Evolutionary conservation across 2,113 vertebrate species (phyloP).

Genomic region (Mellivora capensis): DNA sequence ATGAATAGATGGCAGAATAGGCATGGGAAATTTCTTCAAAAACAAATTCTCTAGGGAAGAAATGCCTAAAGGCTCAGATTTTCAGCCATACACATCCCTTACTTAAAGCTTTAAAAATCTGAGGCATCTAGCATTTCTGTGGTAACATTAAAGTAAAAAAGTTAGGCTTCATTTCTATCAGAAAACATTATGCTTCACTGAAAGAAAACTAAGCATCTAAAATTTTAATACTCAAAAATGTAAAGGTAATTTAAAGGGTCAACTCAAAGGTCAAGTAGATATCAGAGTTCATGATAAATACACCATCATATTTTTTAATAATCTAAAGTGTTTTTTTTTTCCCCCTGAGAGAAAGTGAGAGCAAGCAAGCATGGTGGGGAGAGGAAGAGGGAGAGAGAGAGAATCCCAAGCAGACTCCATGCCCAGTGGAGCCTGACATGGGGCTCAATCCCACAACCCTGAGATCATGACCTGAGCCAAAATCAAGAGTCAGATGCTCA

Average conservation of each 20-base stretch:
- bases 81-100: not conserved
- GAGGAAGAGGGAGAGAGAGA: not conserved
- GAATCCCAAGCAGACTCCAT: not conserved
- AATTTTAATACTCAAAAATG: conserved; percentile 8
- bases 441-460: not conserved
- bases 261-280: not conserved
- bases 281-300: conserved; percentile 13
- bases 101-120: not conserved
- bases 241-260: not conserved
- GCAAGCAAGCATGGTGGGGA: not conserved
- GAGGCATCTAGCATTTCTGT: not conserved
- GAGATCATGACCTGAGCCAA: not conserved
- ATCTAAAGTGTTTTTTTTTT: not conserved
- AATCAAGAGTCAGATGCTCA: not conserved
- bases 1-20: not conserved
- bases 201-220: conserved; percentile 30
- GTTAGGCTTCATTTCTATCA: conserved; percentile 13
- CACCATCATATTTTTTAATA: conserved; percentile 22
- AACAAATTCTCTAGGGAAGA: not conserved
- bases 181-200: not conserved
- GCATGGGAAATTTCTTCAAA: conserved; percentile 33
- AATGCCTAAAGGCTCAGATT: not conserved
- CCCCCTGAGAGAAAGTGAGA: not conserved
- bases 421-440: not conserved
- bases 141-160: not conserved